Evolutionary conservation across 2,888 invertebrate genomes (phyloP), one percentile per base, ranked within the genome.

Genomic region (Temnothorax rugatulus): DNA sequence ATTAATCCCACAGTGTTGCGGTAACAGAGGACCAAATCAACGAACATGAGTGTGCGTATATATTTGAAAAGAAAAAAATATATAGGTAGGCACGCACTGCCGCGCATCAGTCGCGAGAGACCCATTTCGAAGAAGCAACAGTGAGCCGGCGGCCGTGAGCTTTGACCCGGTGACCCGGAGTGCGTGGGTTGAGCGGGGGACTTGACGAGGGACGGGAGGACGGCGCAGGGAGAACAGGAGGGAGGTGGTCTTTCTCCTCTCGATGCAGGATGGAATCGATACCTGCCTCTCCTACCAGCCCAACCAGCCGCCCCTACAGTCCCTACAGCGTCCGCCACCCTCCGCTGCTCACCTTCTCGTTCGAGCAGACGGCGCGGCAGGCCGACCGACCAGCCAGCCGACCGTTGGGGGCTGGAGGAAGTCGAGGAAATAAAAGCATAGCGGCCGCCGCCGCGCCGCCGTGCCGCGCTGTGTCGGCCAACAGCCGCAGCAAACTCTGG

Each of bases 81-180:
- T n/a, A n/a, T n/a, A n/a, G 29, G 29, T n/a, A n/a, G 29, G 29
- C 34, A 79, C 59, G 79, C 71, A 79, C 18, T 47, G 34, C 34
- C 71, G 21, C 44, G 25, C 38, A 59, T 47, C 34, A 34, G 15
- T 34, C 44, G 47, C 79, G 47, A 47, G 79, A 81, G 79, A 81
- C 76, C 82, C 76, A 75, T 75, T 82, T 73, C 76, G 81, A 82
- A 86, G 91, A 91, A 91, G 93, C 93, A 93, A 93, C 93, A 92
- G 93, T 92, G 93, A 92, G 93, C 91, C 89, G 84, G 90, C 93
- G 93, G 93, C 94, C 93, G 93, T 94, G 93, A 94, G 94, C 94
- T 94, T 94, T 94, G 94, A 94, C 94, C 94, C 92, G 93, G 93
- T 94, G 93, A 94, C 94, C 94, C 89, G 93, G 88, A 92, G 93